Evolutionary conservation across 2,888 invertebrate genomes (phyloP), one percentile per base, ranked within the genome.

Genomic region (Andricus quercusramuli): DNA sequence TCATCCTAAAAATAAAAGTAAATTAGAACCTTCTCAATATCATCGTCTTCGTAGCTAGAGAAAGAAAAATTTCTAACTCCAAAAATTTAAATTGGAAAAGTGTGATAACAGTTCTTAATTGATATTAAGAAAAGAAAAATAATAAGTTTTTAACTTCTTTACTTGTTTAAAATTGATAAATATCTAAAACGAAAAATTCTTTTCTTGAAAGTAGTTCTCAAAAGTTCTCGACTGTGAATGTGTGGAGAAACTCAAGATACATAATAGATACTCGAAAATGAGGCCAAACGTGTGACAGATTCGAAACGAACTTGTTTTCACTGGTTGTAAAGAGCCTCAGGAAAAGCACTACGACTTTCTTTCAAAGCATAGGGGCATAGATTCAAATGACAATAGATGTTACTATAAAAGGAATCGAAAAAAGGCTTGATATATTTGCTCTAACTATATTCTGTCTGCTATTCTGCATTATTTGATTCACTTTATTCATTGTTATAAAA

Each of bases 251-350:
- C 74, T 56, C 37, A 32, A 74, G 51, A 51, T 74, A 56, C 32
- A 74, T 56, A 56, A 74, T 56, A 74, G 32, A 74, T 74, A 74
- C 74, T 74, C 29, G 56, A 56, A 37, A 74, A 74, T 74, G 74
- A 56, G 74, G 74, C n/a, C 74, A 56, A 74, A 74, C 74, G 74
- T 74, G 74, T 74, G 74, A 74, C 74, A 74, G 56, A 56, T 51
- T 51, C 20, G 74, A 74, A 56, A 56, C 29, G 56, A 56, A 56
- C 56, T 70, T 56, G 74, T 74, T 74, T 74, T 74, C 74, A 37
- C 56, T 37, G 37, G 32, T 51, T 56, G 47, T 37, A 51, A 56
- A 74, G 47, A 70, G 29, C 20, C 47, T 17, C 11, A 56, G n/a
- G 37, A 74, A 74, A 56, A 68, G 41, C 41, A 15, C 8, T 47